Evolutionary conservation across 1,140 invertebrate species (phyloP).

Genomic region (Caenorhabditis latens): DNA sequence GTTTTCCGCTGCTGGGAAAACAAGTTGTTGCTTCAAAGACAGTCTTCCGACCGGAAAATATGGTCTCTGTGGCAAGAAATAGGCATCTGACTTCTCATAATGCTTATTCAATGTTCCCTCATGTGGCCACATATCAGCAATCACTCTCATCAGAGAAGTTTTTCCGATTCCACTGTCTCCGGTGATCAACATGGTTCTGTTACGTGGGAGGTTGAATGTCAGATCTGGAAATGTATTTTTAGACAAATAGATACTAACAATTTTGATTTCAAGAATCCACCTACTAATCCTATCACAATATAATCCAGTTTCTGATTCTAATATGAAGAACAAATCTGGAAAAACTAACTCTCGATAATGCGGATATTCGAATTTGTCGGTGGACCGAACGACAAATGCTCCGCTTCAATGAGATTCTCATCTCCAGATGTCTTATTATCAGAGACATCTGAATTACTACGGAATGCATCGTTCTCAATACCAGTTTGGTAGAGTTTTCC

Average conservation of each 20-base stretch:
- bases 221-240: constrained; percentile 77
- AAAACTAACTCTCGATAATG: constrained; percentile 50
- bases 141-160: constrained; percentile 81
- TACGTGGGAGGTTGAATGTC: constrained; percentile 78
- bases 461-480: constrained; percentile 55
- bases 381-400: constrained; percentile 62
- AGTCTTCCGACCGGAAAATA: constrained; percentile 80
- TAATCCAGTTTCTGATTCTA: constrained; percentile 46
- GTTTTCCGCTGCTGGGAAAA: constrained; percentile 67
- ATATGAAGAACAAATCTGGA: not conserved
- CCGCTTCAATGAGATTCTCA: constrained; percentile 57
- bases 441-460: not conserved
- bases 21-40: constrained; percentile 80
- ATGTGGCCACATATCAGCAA: constrained; percentile 81
- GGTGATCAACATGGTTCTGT: constrained; percentile 80
- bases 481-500: constrained; percentile 13
- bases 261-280: constrained; percentile 1
- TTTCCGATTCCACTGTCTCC: constrained; percentile 83
- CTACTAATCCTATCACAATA: not conserved
- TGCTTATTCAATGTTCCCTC: constrained; percentile 65
- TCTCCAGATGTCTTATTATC: not conserved
- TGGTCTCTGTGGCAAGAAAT: constrained; percentile 81
- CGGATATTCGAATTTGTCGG: constrained; percentile 61
- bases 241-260: not conserved
- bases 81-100: constrained; percentile 78